These are phyloP conservation scores for Brachyistius frenatus DNA, from an alignment of 2,113 vertebrate genomes.

Conservation along the genomic window DNA sequence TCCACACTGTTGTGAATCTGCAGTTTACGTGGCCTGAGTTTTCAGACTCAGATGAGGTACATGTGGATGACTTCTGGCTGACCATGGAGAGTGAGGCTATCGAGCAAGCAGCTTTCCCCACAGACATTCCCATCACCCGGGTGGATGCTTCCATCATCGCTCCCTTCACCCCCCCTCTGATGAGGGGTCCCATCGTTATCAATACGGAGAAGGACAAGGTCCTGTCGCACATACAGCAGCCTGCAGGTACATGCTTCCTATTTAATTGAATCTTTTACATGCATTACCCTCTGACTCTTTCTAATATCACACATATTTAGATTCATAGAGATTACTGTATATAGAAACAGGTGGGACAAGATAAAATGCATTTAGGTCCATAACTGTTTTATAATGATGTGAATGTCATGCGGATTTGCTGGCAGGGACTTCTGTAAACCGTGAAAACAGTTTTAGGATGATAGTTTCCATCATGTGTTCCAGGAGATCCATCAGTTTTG, in stretches of 20 bases:
- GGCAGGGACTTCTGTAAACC: not conserved
- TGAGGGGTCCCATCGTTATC: conserved; percentile 90
- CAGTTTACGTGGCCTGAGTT: conserved; percentile 98
- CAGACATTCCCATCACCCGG: conserved; percentile 93
- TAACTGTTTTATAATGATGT: too few species aligned
- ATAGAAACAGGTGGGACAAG: too few species aligned
- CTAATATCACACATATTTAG: too few species aligned
- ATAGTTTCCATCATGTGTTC: conserved; percentile 3
- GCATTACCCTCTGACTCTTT: not conserved
- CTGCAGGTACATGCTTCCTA: conserved; percentile 52
- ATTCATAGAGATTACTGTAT: too few species aligned
- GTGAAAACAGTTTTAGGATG: not conserved
- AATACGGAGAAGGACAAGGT: conserved; percentile 97
- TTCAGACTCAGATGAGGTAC: conserved; percentile 91
- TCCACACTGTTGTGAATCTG: not conserved
- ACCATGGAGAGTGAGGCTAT: conserved; percentile 97
- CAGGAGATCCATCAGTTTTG: conserved; percentile 90
- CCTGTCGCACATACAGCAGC: conserved; percentile 58
- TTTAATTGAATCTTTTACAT: not conserved
- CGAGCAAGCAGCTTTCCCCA: conserved; percentile 94
- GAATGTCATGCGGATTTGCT: too few species aligned
- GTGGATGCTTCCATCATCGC: conserved; percentile 97
- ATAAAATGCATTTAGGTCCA: not conserved
- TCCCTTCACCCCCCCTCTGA: conserved; percentile 95
- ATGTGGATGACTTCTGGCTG: conserved; percentile 97